phyloP scores from a whole-genome alignment of 2,888 invertebrate species.

The Acleris cristana region DNA sequence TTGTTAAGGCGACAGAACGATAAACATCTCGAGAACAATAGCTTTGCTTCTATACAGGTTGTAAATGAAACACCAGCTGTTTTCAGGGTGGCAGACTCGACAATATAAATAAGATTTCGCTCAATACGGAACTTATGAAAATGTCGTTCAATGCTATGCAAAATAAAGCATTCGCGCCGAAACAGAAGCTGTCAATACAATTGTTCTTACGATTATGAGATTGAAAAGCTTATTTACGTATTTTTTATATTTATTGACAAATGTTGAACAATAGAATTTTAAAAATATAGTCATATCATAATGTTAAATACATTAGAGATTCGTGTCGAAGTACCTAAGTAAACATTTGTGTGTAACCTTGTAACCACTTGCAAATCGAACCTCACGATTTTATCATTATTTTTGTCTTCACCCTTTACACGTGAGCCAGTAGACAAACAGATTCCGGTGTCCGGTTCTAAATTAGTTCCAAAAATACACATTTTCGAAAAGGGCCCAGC shows the following conservation, averaged over 20 bases:
- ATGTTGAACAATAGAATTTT: neutral
- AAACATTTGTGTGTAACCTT: no score
- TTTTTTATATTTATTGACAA: neutral
- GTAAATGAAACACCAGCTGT: constrained; percentile 39
- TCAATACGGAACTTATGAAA: constrained; percentile 37
- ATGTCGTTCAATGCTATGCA: constrained; percentile 29
- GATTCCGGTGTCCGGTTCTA: constrained; percentile 45
- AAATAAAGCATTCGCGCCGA: constrained; percentile 23
- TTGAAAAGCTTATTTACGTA: constrained; percentile 24
- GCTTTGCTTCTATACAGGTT: constrained; percentile 40
- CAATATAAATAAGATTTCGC: constrained; percentile 37
- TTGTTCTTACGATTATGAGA: constrained; percentile 27
- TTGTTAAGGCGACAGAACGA: constrained; percentile 62
- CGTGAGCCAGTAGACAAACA: constrained; percentile 29
- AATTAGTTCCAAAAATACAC: constrained; percentile 54
- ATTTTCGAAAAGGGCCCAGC: constrained; percentile 45
- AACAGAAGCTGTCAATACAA: constrained; percentile 26
- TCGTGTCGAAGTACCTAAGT: no score
- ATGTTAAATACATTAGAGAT: no score
- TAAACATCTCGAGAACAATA: constrained; percentile 56
- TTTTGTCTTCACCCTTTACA: constrained; percentile 29
- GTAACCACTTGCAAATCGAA: no score
- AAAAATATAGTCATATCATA: no score
- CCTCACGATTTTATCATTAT: no score
- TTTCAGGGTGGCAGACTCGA: constrained; percentile 37